Evolutionary conservation across 1,140 invertebrate genomes (phyloP).

Genomic region (Acromyrmex heyeri): DNA sequence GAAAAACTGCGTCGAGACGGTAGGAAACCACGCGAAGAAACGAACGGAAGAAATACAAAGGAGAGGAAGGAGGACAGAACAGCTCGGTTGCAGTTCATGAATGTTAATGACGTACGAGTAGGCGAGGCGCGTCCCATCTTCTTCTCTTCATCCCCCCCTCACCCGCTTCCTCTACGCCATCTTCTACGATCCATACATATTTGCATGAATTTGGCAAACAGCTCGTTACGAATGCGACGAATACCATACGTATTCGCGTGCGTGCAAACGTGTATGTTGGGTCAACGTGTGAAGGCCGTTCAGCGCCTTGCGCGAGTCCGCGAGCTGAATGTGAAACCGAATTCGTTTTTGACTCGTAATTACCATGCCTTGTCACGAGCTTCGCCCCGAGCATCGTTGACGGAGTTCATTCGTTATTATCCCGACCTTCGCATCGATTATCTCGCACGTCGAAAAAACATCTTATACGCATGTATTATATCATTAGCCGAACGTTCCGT

Average conservation of each 20-base stretch:
- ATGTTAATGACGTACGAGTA: conserved; percentile 80
- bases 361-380: conserved; percentile 30
- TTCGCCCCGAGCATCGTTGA: conserved; percentile 5
- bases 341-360: conserved; percentile 57
- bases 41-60: conserved; percentile 10
- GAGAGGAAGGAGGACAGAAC: conserved; percentile 15
- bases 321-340: conserved; percentile 45
- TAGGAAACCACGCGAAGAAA: conserved; percentile 16
- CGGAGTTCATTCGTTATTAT: conserved; percentile 3
- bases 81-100: conserved; percentile 75
- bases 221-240: conserved; percentile 77
- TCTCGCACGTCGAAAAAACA: conserved; percentile 21
- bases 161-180: conserved; percentile 22
- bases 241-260: conserved; percentile 26
- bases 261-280: conserved; percentile 58
- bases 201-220: conserved; percentile 85
- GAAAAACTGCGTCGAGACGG: conserved; percentile 51
- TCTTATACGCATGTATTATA: background rate
- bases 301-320: conserved; percentile 3
- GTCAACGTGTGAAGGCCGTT: conserved; percentile 77
- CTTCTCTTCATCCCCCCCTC: background rate
- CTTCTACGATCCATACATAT: conserved; percentile 71
- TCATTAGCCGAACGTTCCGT: background rate
- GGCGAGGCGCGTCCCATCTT: conserved; percentile 64
- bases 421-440: conserved; percentile 15